Conservation (phyloP, 23 tunicate species). For the Phallusia fumigata region DNA sequence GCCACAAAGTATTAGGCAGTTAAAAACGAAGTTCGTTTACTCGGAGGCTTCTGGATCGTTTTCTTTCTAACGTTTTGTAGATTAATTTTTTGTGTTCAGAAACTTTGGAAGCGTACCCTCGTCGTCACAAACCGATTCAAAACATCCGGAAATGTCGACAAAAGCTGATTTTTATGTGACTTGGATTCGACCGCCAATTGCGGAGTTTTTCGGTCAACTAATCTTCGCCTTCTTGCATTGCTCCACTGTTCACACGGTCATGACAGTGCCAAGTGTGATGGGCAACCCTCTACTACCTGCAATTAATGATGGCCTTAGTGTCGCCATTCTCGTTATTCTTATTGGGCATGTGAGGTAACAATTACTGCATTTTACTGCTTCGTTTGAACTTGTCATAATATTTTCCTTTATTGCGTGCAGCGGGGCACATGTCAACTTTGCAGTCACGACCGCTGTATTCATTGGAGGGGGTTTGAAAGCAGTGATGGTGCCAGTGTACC, state of each 20-base stretch:
- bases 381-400: too few species aligned
- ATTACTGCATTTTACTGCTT: too few species aligned
- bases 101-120: not conserved
- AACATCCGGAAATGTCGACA: not conserved
- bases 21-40: too few species aligned
- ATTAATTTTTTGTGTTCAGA: not conserved
- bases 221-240: conserved; percentile 69
- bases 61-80: too few species aligned
- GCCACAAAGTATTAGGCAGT: too few species aligned
- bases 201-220: conserved; percentile 76
- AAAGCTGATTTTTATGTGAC: conserved; percentile 13
- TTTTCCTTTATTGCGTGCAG: conserved; percentile 15
- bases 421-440: conserved; percentile 80
- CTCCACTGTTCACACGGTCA: conserved; percentile 44
- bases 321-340: conserved; percentile 61
- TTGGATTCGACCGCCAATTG: conserved; percentile 59
- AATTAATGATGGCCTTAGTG: conserved; percentile 56
- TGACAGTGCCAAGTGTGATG: not conserved
- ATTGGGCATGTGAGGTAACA: conserved; percentile 76
- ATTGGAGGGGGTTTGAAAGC: conserved; percentile 59
- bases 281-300: conserved; percentile 45
- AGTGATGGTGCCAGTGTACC: conserved; percentile 49
- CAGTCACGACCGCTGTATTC: conserved; percentile 67
- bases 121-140: not conserved
- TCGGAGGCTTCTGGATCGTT: too few species aligned